Evolutionary conservation across 1,140 invertebrate genomes (phyloP).

Genomic region (Agrypnia vestita): DNA sequence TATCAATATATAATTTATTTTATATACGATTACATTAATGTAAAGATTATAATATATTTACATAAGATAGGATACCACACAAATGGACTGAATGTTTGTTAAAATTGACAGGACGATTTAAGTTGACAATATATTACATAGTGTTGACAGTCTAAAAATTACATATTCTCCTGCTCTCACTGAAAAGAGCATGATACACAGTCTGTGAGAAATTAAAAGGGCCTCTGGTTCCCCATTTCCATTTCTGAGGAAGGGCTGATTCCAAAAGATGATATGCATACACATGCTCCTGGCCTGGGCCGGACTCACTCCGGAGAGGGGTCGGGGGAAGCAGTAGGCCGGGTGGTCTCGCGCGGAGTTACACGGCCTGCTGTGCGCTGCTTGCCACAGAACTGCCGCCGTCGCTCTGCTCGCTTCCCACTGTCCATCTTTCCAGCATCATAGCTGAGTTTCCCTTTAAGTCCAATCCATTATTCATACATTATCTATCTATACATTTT

Average conservation of each 20-base stretch:
- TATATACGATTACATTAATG: constrained; percentile 26
- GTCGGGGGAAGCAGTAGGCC: constrained; percentile 12
- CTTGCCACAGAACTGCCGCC: constrained; percentile 54
- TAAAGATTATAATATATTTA: constrained; percentile 41
- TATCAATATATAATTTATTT: constrained; percentile 42
- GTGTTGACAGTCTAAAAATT: background rate
- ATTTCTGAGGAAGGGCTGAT: background rate
- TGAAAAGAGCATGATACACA: background rate
- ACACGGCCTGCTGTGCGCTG: constrained; percentile 52
- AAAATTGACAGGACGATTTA: constrained; percentile 34
- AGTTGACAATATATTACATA: background rate
- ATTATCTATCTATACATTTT: too few relatives aligned
- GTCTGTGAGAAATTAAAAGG: background rate
- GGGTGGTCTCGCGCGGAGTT: constrained; percentile 34
- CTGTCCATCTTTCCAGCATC: constrained; percentile 60
- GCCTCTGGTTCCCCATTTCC: background rate
- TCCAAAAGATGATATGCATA: background rate
- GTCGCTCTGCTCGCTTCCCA: constrained; percentile 50
- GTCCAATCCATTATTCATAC: background rate
- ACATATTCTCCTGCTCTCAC: background rate
- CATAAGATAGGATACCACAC: constrained; percentile 39
- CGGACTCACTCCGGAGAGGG: background rate
- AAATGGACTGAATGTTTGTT: constrained; percentile 30
- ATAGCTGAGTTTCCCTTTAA: constrained; percentile 60
- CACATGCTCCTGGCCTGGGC: background rate